phyloP scores from a whole-genome alignment of 2,888 invertebrate species.

The Scotopteryx bipunctaria region DNA sequence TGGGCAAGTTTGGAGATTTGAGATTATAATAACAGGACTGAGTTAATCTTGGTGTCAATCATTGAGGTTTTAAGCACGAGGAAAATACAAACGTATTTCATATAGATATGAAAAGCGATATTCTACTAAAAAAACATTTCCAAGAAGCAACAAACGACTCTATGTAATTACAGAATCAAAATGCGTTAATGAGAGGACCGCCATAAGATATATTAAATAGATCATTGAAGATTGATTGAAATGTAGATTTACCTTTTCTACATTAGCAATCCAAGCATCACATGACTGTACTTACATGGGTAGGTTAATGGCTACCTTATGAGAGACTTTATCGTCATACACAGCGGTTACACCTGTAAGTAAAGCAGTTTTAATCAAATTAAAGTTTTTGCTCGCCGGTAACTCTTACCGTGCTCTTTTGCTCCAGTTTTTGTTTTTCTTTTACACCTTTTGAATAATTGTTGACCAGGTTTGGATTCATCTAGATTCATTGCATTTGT shows the following conservation, averaged over 20 bases:
- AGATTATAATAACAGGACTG: constrained; percentile 2
- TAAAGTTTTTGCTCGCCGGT: constrained; percentile 16
- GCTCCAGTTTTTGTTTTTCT: constrained; percentile 13
- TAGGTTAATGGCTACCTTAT: constrained; percentile 29
- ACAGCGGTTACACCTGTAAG: constrained; percentile 26
- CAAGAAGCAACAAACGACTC: neutral
- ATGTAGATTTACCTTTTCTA: constrained; percentile 31
- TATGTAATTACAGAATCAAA: neutral
- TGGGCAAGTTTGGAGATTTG: constrained; percentile 19
- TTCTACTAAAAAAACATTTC: neutral
- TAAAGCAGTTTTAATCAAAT: constrained; percentile 28
- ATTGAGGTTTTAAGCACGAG: neutral
- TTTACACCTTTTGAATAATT: constrained; percentile 14
- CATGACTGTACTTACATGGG: constrained; percentile 32
- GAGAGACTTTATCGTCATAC: constrained; percentile 26
- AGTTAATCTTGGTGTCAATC: constrained; percentile 4
- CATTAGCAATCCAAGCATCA: constrained; percentile 20
- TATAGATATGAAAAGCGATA: neutral
- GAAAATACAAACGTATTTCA: neutral
- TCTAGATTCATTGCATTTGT: constrained; percentile 8
- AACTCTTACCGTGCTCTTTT: constrained; percentile 23
- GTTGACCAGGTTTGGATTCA: neutral
- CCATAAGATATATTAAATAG: constrained; percentile 2
- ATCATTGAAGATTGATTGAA: constrained; percentile 36
- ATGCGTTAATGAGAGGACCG: neutral